A percentile compares a stretch with the other conserved stretches of the same genome.
phyloP scores from a whole-genome alignment of 2,888 invertebrate genomes.

The Palloptera scutellata region DNA sequence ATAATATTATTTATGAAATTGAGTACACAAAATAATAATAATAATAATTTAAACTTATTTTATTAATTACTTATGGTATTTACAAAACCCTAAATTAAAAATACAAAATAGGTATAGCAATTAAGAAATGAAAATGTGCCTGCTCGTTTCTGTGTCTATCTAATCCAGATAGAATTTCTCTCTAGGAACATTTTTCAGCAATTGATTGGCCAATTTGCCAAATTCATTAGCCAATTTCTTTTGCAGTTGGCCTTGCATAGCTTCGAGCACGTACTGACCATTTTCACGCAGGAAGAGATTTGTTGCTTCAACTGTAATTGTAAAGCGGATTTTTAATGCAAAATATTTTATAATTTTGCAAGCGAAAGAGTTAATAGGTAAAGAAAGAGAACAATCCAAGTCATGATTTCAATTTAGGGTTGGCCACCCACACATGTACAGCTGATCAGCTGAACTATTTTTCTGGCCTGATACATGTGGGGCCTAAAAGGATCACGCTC shows the following conservation, averaged over 20 bases:
- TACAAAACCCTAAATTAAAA: conserved; percentile 17
- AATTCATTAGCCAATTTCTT: conserved; percentile 72
- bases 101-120: background rate
- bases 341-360: background rate
- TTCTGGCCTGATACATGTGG: too few relatives aligned
- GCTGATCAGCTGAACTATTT: too few relatives aligned
- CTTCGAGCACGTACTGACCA: conserved; percentile 73
- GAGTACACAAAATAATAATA: background rate
- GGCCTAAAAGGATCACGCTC: too few relatives aligned
- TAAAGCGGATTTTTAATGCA: conserved; percentile 8
- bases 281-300: conserved; percentile 76
- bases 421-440: too few relatives aligned
- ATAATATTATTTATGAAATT: background rate
- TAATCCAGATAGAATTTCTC: conserved; percentile 67
- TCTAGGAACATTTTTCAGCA: conserved; percentile 71
- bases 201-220: conserved; percentile 71
- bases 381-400: background rate
- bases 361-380: background rate
- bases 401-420: too few relatives aligned
- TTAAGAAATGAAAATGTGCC: background rate
- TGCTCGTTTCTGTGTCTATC: background rate
- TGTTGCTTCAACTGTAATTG: conserved; percentile 74
- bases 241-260: conserved; percentile 74
- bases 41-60: background rate
- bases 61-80: background rate